Conservation (phyloP, 1,140 invertebrate genomes). For the Gonatopus flavifemur region DNA sequence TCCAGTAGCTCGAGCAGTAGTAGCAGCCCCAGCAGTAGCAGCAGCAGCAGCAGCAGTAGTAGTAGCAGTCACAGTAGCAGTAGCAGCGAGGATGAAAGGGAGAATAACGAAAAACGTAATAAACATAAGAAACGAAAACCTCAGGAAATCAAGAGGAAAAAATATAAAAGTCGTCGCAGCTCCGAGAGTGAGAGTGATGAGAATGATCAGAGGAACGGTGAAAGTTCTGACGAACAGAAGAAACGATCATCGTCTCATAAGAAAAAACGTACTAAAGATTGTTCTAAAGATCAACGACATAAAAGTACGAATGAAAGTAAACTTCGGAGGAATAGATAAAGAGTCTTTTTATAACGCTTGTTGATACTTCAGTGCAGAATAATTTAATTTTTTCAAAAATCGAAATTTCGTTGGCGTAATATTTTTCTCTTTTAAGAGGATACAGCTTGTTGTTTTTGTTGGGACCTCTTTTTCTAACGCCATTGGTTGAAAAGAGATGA, state of each 20-base stretch:
- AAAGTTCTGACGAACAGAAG: not conserved
- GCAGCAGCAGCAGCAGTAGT: constrained; percentile 27
- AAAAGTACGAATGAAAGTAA: not conserved
- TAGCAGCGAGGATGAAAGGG: constrained; percentile 13
- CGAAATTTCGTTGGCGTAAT: too few relatives aligned
- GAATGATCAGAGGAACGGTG: not conserved
- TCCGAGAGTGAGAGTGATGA: constrained; percentile 5
- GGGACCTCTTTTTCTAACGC: too few relatives aligned
- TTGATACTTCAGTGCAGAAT: too few relatives aligned
- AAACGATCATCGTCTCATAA: constrained; percentile 7
- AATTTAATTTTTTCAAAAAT: too few relatives aligned
- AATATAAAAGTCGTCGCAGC: not conserved
- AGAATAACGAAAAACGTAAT: constrained; percentile 8
- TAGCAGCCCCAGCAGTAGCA: constrained; percentile 34
- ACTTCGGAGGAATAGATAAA: not conserved
- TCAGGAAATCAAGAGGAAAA: constrained; percentile 9
- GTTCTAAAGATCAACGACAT: constrained; percentile 15
- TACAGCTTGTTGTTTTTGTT: too few relatives aligned
- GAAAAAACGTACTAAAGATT: constrained; percentile 15
- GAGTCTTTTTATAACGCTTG: too few relatives aligned
- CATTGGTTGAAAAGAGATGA: too few relatives aligned
- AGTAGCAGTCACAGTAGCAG: constrained; percentile 28
- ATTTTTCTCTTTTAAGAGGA: too few relatives aligned
- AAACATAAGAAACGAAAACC: constrained; percentile 14
- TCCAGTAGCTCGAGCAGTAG: too few relatives aligned